phyloP scores from a whole-genome alignment of 2,888 invertebrate species.

The Barypeithes pellucidus region DNA sequence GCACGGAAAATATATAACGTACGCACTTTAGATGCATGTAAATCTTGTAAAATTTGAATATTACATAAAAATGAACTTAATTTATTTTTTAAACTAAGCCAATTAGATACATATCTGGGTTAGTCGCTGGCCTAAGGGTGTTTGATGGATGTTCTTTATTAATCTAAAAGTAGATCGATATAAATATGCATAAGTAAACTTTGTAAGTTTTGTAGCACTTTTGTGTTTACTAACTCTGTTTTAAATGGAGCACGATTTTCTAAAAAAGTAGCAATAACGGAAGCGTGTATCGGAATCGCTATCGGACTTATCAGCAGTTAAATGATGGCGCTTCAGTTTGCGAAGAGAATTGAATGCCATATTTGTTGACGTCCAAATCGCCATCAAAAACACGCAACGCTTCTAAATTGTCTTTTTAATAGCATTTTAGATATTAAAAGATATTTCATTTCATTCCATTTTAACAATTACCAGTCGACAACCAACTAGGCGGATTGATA shows the following conservation, averaged over 20 bases:
- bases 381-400: background rate
- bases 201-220: background rate
- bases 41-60: no score
- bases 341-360: background rate
- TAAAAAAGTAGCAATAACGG: background rate
- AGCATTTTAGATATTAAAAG: constrained; percentile 1
- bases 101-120: no score
- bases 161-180: no score
- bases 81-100: no score
- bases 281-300: background rate
- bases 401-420: constrained; percentile 1
- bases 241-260: background rate
- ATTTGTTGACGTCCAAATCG: constrained; percentile 1
- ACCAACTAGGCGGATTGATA: no score
- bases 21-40: no score
- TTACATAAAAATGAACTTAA: no score
- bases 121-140: no score
- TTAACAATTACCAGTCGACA: background rate
- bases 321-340: background rate
- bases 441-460: background rate
- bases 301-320: background rate
- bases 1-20: no score
- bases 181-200: background rate
- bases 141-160: no score
- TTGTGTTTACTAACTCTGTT: background rate